phyloP scores from a whole-genome alignment of 2,888 invertebrate genomes.

The Willowsia nigromaculata region DNA sequence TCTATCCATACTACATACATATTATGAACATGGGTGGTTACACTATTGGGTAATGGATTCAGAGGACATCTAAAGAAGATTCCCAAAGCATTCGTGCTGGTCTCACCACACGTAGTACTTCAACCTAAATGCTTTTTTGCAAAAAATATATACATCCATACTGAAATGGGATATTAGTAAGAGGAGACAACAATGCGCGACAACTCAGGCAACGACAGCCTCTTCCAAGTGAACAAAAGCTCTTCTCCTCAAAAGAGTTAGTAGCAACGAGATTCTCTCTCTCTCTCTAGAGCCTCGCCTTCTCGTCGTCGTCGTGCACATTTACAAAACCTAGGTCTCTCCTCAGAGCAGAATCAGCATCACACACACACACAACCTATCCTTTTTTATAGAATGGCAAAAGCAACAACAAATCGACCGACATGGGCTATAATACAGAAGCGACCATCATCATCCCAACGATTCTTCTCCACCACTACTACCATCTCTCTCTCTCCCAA shows the following conservation, averaged over 20 bases:
- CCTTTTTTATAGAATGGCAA: constrained; percentile 22
- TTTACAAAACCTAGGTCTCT: constrained; percentile 17
- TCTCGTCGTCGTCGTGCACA: constrained; percentile 32
- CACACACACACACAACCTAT: not conserved
- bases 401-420: constrained; percentile 66
- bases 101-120: not conserved
- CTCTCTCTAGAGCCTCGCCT: constrained; percentile 50
- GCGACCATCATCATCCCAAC: constrained; percentile 22
- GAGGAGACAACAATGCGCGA: constrained; percentile 19
- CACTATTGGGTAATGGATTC: constrained; percentile 10
- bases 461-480: constrained; percentile 14
- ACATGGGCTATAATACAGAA: constrained; percentile 37
- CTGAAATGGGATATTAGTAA: not conserved
- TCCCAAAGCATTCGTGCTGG: constrained; percentile 3
- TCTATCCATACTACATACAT: no score
- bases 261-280: constrained; percentile 10
- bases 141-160: not conserved
- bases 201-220: constrained; percentile 8
- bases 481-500: not conserved
- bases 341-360: not conserved
- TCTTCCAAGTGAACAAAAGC: constrained; percentile 20
- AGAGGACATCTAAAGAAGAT: not conserved
- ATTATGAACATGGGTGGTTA: not conserved
- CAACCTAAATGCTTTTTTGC: not conserved
- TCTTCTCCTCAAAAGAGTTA: constrained; percentile 3